Conservation (phyloP, 2,113 vertebrate species). For the Pachyramphus minor region DNA sequence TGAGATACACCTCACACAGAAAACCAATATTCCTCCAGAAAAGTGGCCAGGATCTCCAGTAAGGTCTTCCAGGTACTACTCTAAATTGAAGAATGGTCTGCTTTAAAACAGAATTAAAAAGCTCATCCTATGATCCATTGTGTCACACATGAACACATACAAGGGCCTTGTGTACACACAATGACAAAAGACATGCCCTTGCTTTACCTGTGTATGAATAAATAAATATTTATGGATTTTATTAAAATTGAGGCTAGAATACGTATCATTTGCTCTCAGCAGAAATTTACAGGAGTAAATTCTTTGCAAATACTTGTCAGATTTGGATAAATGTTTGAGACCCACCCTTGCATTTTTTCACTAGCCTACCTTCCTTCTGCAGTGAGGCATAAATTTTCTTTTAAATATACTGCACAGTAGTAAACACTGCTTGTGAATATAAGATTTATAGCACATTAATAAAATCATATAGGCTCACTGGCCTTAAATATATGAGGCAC, state of each 20-base stretch:
- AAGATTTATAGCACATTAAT: conserved; percentile 69
- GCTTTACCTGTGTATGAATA: not conserved
- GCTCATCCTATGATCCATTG: not conserved
- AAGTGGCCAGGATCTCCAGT: not conserved
- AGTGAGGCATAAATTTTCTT: conserved; percentile 51
- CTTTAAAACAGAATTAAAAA: not conserved
- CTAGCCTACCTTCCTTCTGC: conserved; percentile 23
- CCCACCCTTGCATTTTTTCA: conserved; percentile 59
- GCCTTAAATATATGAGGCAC: conserved; percentile 65
- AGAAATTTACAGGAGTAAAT: conserved; percentile 32
- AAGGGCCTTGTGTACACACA: not conserved
- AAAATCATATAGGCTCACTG: conserved; percentile 62
- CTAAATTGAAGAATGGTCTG: not conserved
- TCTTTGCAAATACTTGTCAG: conserved; percentile 51
- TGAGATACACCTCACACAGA: not conserved
- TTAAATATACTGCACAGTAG: conserved; percentile 62
- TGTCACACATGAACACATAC: not conserved
- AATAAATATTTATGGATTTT: not conserved
- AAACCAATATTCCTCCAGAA: not conserved
- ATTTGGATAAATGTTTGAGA: conserved; percentile 54
- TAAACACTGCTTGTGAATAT: conserved; percentile 48
- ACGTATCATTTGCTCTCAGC: not conserved
- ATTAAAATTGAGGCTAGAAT: not conserved
- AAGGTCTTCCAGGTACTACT: not conserved
- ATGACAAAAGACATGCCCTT: not conserved